A percentile compares a stretch with the other conserved stretches of the same genome.
phyloP scores from a whole-genome alignment of 2,797 vertebrate species.

The Halcyon smyrnensis region DNA sequence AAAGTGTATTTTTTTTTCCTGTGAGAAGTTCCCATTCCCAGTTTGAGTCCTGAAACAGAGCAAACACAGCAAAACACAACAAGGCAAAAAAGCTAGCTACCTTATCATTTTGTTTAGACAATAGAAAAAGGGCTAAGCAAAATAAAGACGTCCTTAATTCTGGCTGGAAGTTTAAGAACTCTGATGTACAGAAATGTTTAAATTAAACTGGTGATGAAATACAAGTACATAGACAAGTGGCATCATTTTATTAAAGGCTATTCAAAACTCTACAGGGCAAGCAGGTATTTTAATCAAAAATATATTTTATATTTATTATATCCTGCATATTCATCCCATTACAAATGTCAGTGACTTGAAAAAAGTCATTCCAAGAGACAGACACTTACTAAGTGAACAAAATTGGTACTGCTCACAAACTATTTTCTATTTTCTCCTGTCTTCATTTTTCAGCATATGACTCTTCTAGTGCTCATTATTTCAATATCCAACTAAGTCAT shows the following conservation, averaged over 20 bases:
- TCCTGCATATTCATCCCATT: neutral
- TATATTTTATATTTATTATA: neutral
- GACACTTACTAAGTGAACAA: neutral
- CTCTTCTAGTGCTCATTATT: neutral
- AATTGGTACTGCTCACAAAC: neutral
- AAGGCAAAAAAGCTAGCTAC: neutral
- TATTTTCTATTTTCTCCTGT: neutral
- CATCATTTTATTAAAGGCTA: neutral
- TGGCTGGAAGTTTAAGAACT: neutral
- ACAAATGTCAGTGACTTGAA: neutral
- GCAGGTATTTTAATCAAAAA: neutral
- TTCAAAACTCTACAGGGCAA: neutral
- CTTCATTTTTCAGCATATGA: neutral
- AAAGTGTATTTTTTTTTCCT: neutral
- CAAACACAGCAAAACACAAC: neutral
- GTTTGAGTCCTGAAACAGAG: neutral
- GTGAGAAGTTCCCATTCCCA: neutral
- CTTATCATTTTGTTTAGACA: neutral
- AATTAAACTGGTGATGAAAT: neutral
- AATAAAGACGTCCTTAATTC: neutral
- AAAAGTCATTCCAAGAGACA: neutral
- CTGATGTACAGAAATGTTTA: neutral
- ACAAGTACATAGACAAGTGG: neutral
- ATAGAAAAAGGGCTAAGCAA: neutral
- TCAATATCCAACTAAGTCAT: neutral